Conservation (phyloP, 2,888 invertebrate genomes). For the Orchesella flavescens region DNA sequence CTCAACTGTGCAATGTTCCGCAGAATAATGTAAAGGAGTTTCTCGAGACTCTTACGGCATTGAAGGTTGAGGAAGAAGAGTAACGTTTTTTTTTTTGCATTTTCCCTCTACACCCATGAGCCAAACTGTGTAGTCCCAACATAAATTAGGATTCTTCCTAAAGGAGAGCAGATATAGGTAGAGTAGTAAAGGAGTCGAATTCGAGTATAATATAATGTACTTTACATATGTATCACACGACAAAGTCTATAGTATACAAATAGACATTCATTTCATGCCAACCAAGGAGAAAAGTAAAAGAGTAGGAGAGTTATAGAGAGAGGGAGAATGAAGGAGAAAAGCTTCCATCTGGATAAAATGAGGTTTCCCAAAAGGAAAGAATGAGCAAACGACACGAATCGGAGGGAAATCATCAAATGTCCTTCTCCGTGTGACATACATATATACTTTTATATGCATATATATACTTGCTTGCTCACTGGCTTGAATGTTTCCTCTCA, state of each 20-base stretch:
- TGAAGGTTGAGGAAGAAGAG: neutral
- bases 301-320: neutral
- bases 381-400: constrained; percentile 39
- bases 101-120: constrained; percentile 1
- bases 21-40: constrained; percentile 15
- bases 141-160: constrained; percentile 29
- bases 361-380: constrained; percentile 39
- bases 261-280: neutral
- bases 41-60: neutral
- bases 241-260: neutral
- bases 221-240: no score
- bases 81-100: constrained; percentile 25
- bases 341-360: constrained; percentile 41
- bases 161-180: neutral
- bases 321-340: constrained; percentile 12
- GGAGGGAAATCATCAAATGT: constrained; percentile 29
- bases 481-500: neutral
- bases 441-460: neutral
- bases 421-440: constrained; percentile 1
- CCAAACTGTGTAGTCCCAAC: neutral
- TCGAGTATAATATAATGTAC: no score
- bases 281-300: neutral
- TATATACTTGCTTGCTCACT: neutral
- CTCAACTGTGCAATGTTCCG: constrained; percentile 23
- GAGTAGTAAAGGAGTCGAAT: no score